Conservation (phyloP, 2,888 invertebrate species). For the Xestia xanthographa region DNA sequence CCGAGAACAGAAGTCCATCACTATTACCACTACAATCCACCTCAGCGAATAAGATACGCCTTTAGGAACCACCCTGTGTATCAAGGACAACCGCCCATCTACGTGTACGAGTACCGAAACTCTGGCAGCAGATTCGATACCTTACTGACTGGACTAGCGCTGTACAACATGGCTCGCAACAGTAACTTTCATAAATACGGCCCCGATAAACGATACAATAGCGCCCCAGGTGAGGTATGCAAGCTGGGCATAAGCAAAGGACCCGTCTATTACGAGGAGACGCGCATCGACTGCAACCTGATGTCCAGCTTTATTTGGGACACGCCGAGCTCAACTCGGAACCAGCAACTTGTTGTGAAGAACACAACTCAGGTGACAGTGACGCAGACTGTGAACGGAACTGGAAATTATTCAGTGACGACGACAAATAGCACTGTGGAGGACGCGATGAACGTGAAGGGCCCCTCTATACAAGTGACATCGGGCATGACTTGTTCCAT, state of each 20-base stretch:
- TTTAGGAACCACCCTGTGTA: constrained; percentile 76
- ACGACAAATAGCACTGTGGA: constrained; percentile 72
- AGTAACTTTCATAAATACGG: constrained; percentile 64
- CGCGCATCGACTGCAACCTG: constrained; percentile 77
- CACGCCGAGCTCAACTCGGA: constrained; percentile 24
- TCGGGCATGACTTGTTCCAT: constrained; percentile 79
- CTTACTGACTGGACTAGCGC: constrained; percentile 79
- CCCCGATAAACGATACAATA: constrained; percentile 67
- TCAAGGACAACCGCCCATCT: constrained; percentile 75
- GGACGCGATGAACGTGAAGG: constrained; percentile 77
- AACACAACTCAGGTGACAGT: constrained; percentile 65
- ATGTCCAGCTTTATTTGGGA: constrained; percentile 82
- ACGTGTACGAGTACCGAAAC: constrained; percentile 79
- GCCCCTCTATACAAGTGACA: constrained; percentile 77
- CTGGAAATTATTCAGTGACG: constrained; percentile 51
- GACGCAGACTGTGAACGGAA: constrained; percentile 51
- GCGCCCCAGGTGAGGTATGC: constrained; percentile 74
- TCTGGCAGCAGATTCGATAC: constrained; percentile 79
- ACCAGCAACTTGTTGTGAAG: constrained; percentile 52
- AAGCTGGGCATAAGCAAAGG: constrained; percentile 74
- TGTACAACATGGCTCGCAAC: constrained; percentile 79
- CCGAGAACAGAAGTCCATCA: constrained; percentile 74
- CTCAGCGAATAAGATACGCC: constrained; percentile 76
- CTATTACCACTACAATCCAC: constrained; percentile 79
- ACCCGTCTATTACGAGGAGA: constrained; percentile 79